Evolutionary conservation across 2,113 vertebrate species (phyloP).

Genomic region (Notothenia rossii): DNA sequence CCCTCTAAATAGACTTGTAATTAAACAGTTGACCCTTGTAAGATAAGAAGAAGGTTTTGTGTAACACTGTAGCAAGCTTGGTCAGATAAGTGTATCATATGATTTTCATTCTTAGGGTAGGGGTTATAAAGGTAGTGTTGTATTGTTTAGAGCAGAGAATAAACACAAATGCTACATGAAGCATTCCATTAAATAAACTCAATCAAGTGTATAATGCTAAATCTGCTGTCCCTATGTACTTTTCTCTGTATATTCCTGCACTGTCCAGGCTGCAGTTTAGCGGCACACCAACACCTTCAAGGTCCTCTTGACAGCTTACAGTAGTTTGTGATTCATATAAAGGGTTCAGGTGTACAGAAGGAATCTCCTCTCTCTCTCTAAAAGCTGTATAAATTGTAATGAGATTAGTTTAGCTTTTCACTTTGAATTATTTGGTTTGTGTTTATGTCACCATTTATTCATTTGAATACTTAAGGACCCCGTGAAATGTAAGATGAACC

Average conservation of each 20-base stretch:
- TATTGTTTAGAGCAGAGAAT: constrained; percentile 75
- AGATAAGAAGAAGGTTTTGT: constrained; percentile 81
- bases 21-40: constrained; percentile 74
- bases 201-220: constrained; percentile 64
- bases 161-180: constrained; percentile 70
- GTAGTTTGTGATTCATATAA: constrained; percentile 63
- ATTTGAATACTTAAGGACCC: constrained; percentile 41
- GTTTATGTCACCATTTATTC: constrained; percentile 26
- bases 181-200: constrained; percentile 58
- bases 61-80: constrained; percentile 80
- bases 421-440: constrained; percentile 50
- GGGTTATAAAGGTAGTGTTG: constrained; percentile 61
- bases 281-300: constrained; percentile 42
- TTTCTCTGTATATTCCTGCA: constrained; percentile 78
- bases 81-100: constrained; percentile 77
- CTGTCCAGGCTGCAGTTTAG: constrained; percentile 63
- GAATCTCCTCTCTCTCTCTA: constrained; percentile 50
- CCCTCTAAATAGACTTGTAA: constrained; percentile 76
- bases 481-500: constrained; percentile 50
- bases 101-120: constrained; percentile 68
- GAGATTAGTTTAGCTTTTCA: constrained; percentile 64
- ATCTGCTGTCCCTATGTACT: constrained; percentile 66
- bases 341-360: constrained; percentile 67
- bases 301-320: constrained; percentile 53
- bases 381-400: constrained; percentile 73